Percentiles rank a stretch among this genome's conserved stretches.
Evolutionary conservation across 2,113 vertebrate genomes (phyloP).

Genomic region (Brachypteracias leptosomus): DNA sequence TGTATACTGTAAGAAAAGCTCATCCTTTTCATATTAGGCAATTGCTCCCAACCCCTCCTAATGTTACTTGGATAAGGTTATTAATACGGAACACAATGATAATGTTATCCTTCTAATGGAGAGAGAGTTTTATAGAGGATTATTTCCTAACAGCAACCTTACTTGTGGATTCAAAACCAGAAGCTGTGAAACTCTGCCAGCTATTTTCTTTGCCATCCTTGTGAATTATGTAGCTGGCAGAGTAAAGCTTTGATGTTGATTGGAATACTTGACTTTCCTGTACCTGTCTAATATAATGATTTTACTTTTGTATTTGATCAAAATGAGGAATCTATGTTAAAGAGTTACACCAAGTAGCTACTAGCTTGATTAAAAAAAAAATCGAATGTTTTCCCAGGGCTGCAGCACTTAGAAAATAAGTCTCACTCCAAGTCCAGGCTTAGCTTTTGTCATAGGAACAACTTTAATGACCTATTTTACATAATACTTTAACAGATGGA

Average conservation of each 20-base stretch:
- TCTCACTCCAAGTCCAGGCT: neutral
- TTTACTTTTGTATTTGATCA: neutral
- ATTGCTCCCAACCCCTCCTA: neutral
- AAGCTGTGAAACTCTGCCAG: neutral
- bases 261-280: constrained; percentile 33
- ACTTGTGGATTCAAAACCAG: neutral
- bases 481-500: neutral
- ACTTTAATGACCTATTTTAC: neutral
- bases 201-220: neutral
- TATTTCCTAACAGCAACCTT: neutral
- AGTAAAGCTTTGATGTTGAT: constrained; percentile 37
- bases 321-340: neutral
- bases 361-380: neutral
- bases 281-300: neutral
- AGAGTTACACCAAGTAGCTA: neutral
- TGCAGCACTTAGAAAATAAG: neutral
- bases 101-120: neutral
- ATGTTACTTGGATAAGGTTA: neutral
- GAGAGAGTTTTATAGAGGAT: neutral
- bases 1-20: neutral
- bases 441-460: constrained; percentile 1
- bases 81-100: neutral
- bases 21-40: neutral
- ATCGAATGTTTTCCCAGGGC: neutral
- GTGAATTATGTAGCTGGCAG: neutral